A percentile compares a stretch with the other conserved stretches of the same genome.
phyloP scores from a whole-genome alignment of 2,113 vertebrate species.

The Datnioides undecimradiatus region DNA sequence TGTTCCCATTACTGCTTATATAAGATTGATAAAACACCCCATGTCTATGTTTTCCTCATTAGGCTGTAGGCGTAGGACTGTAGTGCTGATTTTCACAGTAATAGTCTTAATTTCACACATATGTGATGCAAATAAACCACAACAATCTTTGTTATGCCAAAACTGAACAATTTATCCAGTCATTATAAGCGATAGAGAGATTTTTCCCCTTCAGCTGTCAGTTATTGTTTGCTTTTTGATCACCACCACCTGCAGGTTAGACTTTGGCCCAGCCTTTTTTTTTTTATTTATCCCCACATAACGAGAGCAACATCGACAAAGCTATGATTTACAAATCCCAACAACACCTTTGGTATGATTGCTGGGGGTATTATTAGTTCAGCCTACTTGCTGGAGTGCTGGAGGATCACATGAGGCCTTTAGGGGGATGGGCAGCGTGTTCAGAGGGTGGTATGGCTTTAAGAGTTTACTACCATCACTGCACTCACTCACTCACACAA shows the following conservation, averaged over 20 bases:
- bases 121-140: not conserved
- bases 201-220: no score
- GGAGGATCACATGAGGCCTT: constrained; percentile 74
- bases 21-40: not conserved
- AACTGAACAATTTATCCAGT: no score
- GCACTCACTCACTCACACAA: constrained; percentile 38
- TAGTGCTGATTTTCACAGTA: not conserved
- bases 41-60: not conserved
- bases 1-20: not conserved
- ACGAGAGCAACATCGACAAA: constrained; percentile 12
- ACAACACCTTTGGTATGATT: constrained; percentile 56
- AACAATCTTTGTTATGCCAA: not conserved
- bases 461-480: constrained; percentile 84
- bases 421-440: constrained; percentile 77
- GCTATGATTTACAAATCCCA: constrained; percentile 53
- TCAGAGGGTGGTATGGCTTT: constrained; percentile 84
- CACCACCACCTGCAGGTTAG: constrained; percentile 16
- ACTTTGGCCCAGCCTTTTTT: constrained; percentile 32
- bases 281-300: constrained; percentile 34
- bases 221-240: constrained; percentile 13
- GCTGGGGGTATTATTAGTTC: constrained; percentile 64
- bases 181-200: no score
- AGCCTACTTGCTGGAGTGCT: constrained; percentile 50
- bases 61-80: not conserved
- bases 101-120: not conserved